Evolutionary conservation across 2,888 invertebrate genomes (phyloP).

Genomic region (Neoascia interrupta): DNA sequence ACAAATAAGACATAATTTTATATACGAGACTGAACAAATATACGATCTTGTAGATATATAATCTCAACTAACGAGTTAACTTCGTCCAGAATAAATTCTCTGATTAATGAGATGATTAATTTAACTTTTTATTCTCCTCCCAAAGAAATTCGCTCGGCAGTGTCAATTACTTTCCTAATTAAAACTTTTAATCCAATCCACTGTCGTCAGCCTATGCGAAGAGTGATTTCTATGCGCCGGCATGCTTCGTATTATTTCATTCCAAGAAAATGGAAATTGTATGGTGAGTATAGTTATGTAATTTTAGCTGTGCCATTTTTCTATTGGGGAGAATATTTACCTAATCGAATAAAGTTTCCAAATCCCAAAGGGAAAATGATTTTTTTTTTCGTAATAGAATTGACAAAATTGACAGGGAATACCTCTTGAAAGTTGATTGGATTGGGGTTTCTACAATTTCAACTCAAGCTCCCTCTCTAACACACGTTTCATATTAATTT

Average conservation of each 20-base stretch:
- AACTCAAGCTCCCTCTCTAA: not conserved
- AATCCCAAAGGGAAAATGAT: constrained; percentile 16
- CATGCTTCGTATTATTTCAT: too few species aligned
- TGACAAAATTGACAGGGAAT: not conserved
- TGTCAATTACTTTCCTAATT: constrained; percentile 48
- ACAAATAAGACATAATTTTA: too few species aligned
- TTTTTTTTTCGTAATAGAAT: constrained; percentile 15
- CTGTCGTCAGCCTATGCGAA: constrained; percentile 2
- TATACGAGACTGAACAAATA: too few species aligned
- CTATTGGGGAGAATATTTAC: too few species aligned
- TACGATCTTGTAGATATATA: too few species aligned
- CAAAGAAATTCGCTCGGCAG: constrained; percentile 12
- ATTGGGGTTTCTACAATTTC: constrained; percentile 15
- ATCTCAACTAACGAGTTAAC: constrained; percentile 36
- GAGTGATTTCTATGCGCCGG: too few species aligned
- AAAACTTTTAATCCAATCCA: constrained; percentile 29
- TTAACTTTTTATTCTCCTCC: not conserved
- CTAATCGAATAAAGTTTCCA: constrained; percentile 14
- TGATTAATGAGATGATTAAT: constrained; percentile 24
- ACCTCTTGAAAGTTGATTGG: constrained; percentile 30
- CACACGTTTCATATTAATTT: constrained; percentile 40
- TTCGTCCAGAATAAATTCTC: constrained; percentile 16
- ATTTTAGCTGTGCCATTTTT: constrained; percentile 10
- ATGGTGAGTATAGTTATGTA: not conserved
- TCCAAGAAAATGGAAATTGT: too few species aligned